phyloP scores from a whole-genome alignment of 2,797 vertebrate genomes.

The Dryobates pubescens region DNA sequence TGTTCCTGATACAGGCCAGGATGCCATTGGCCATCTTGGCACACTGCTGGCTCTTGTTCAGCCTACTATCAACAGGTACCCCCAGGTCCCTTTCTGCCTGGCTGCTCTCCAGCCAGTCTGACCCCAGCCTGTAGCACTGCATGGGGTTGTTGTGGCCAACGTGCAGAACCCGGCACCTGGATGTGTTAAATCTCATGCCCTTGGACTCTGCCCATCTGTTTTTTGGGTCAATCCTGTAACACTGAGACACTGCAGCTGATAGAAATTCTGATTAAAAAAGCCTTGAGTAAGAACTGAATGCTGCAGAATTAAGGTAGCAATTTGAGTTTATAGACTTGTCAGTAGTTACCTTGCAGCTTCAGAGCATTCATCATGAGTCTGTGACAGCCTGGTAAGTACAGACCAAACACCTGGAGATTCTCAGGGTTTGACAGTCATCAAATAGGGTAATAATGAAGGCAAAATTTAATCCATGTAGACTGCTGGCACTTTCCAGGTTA shows the following conservation, averaged over 20 bases:
- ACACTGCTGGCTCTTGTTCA: too few relatives aligned
- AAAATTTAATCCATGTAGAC: neutral
- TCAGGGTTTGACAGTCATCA: neutral
- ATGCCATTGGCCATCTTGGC: too few relatives aligned
- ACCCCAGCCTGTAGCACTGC: too few relatives aligned
- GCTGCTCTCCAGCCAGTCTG: too few relatives aligned
- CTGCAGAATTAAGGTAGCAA: neutral
- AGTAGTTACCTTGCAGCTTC: neutral
- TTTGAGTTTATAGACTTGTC: neutral
- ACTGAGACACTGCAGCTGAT: neutral
- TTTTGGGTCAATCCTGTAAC: neutral
- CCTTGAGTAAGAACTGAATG: neutral
- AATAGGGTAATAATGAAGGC: neutral
- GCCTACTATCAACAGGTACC: too few relatives aligned
- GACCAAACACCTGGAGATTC: neutral
- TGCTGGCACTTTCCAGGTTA: neutral
- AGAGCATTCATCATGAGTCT: neutral
- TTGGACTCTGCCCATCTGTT: too few relatives aligned
- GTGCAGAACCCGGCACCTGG: too few relatives aligned
- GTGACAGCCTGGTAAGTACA: neutral
- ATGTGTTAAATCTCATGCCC: too few relatives aligned
- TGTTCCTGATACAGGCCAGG: too few relatives aligned
- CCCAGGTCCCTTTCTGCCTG: too few relatives aligned
- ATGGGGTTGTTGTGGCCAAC: too few relatives aligned
- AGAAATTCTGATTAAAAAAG: neutral